Evolutionary conservation across 2,888 invertebrate species (phyloP), one percentile per base, ranked within the genome.

Genomic region (Trissonchulus sp.): DNA sequence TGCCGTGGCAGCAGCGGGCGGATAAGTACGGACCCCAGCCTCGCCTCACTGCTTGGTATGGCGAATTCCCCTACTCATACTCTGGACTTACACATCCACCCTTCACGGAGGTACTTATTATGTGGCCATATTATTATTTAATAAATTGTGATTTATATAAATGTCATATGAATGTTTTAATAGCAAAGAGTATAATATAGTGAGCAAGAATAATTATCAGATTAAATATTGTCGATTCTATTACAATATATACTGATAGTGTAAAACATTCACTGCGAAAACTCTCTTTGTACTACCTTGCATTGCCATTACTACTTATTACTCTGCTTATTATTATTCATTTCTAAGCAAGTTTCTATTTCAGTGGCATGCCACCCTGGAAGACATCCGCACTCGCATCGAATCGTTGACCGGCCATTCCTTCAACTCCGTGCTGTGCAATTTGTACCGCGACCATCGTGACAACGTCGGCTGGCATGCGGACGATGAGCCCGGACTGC

Each of bases 381-480:
- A 71, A 30, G 77, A 79, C 35, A 77, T 86, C 23, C 83, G 83
- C 76, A 77, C 83, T 2, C 78, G 79, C 36, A 77, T 86, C 37
- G 84, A 84, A 77, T 81, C 81, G 73, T 80, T 81, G n/a, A 85
- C 85, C 0, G 84, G 84, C n/a, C 79, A 83, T 48, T 80, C 81
- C 38, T 87, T 86, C 79, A 88, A 88, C 80, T 86, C 87, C 23
- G 84, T 87, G 74, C 83, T 87, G 69, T 81, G 86, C 68, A 87
- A 87, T 78, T 80, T 86, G 37, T 88, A 87, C 78, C 82, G 87
- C 35, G 84, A 86, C 79, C 86, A 86, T 1, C 84, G 86, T 77
- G 87, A 87, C 77, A 83, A 83, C 78, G 84, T 86, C 30, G 83
- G 83, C 48, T 87, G 87, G 87, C 87, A 87, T 78, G 81, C 84